phyloP scores from a whole-genome alignment of 2,113 vertebrate species.

The Echinops telfairi region DNA sequence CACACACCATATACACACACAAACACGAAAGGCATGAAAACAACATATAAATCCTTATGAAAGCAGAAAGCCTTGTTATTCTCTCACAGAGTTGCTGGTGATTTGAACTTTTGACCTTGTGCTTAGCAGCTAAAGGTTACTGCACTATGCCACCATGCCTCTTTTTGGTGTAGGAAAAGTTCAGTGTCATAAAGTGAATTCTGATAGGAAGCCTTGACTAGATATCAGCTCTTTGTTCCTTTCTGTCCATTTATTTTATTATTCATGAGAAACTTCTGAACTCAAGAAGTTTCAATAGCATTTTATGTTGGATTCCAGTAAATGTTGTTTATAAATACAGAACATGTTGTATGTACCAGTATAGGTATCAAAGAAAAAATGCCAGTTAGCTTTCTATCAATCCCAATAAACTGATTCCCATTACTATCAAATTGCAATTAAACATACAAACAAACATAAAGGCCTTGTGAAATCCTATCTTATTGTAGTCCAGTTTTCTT shows the following conservation, averaged over 20 bases:
- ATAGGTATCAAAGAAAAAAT: background rate
- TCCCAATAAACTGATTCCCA: background rate
- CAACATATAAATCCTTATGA: too few relatives aligned
- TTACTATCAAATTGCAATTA: constrained; percentile 10
- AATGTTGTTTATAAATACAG: background rate
- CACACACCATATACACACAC: too few relatives aligned
- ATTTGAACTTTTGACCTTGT: too few relatives aligned
- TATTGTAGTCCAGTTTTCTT: background rate
- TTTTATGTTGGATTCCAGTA: background rate
- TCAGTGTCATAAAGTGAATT: too few relatives aligned
- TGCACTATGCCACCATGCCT: too few relatives aligned
- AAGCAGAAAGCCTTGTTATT: too few relatives aligned
- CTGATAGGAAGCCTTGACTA: background rate
- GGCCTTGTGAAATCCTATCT: background rate
- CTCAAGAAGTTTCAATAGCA: background rate
- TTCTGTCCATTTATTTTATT: background rate
- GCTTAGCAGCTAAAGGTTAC: too few relatives aligned
- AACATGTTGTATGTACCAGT: background rate
- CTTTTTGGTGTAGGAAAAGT: too few relatives aligned
- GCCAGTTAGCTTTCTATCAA: background rate
- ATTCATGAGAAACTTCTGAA: background rate
- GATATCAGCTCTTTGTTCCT: background rate
- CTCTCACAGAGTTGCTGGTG: too few relatives aligned
- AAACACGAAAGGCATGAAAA: too few relatives aligned
- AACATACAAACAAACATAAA: background rate